Conservation (phyloP, 2,797 vertebrate genomes). For the Pseudochromis fuscus region DNA sequence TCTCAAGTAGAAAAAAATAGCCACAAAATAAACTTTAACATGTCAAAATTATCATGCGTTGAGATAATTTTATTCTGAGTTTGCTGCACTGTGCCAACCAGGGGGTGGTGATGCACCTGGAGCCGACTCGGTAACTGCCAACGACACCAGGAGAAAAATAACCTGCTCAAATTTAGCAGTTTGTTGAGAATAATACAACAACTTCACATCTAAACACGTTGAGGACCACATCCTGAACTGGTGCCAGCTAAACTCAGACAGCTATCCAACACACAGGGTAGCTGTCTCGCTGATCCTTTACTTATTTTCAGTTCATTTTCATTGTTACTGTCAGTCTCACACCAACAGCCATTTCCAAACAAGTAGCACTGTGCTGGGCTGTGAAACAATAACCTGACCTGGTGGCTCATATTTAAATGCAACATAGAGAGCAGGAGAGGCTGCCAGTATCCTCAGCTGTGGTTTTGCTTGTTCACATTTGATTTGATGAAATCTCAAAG, state of each 20-base stretch:
- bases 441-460: not conserved
- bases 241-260: too few species aligned
- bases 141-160: too few species aligned
- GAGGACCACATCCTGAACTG: too few species aligned
- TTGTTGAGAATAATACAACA: too few species aligned
- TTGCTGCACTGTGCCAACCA: not conserved
- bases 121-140: not conserved
- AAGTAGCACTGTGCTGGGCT: not conserved
- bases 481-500: slow-evolving; percentile 12
- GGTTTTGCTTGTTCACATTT: slow-evolving; percentile 19
- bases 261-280: not conserved
- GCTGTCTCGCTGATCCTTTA: too few species aligned
- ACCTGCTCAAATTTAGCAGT: too few species aligned
- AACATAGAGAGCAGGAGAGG: not conserved
- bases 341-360: not conserved
- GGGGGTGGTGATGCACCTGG: not conserved
- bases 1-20: not conserved
- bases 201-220: too few species aligned
- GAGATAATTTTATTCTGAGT: not conserved
- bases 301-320: not conserved
- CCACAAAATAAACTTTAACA: not conserved
- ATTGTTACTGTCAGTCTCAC: not conserved
- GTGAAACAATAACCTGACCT: not conserved
- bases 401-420: not conserved
- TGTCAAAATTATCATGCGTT: not conserved